These are phyloP conservation scores for Cyphomyrmex costatus DNA, from an alignment of 1,140 invertebrate species.

Conservation along the genomic window DNA sequence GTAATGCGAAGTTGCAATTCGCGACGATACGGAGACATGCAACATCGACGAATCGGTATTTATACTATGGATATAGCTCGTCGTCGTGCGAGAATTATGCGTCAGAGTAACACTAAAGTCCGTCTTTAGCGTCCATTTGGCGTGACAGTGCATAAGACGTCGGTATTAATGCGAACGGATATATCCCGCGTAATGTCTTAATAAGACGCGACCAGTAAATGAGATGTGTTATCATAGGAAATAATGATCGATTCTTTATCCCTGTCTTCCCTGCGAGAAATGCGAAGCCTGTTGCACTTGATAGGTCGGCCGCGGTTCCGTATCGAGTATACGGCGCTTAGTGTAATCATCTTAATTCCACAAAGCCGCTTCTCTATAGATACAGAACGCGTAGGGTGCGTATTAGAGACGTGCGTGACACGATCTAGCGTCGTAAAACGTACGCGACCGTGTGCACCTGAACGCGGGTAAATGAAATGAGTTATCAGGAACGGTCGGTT, in stretches of 20 bases:
- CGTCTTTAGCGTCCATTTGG: slow-evolving; percentile 35
- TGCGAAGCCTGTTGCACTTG: not conserved
- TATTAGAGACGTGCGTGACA: slow-evolving; percentile 47
- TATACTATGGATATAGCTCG: slow-evolving; percentile 18
- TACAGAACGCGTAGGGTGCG: not conserved
- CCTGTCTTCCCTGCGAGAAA: not conserved
- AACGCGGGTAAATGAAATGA: slow-evolving; percentile 42
- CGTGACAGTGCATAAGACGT: not conserved
- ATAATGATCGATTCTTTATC: slow-evolving; percentile 33
- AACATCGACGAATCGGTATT: slow-evolving; percentile 25
- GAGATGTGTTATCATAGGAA: slow-evolving; percentile 24
- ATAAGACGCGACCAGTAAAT: not conserved
- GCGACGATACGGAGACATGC: not conserved
- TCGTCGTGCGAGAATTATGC: slow-evolving; percentile 23
- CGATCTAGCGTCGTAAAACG: slow-evolving; percentile 12
- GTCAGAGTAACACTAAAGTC: not conserved
- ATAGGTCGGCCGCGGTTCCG: not conserved
- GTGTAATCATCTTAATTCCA: slow-evolving; percentile 47
- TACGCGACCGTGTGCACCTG: not conserved
- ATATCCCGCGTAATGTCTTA: not conserved
- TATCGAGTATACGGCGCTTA: not conserved
- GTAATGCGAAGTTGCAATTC: slow-evolving; percentile 31
- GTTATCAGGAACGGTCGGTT: slow-evolving; percentile 40
- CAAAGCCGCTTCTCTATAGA: slow-evolving; percentile 4
- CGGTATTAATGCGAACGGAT: slow-evolving; percentile 5